Evolutionary conservation across 2,888 invertebrate species (phyloP).

Genomic region (Oconnorella tubifera): DNA sequence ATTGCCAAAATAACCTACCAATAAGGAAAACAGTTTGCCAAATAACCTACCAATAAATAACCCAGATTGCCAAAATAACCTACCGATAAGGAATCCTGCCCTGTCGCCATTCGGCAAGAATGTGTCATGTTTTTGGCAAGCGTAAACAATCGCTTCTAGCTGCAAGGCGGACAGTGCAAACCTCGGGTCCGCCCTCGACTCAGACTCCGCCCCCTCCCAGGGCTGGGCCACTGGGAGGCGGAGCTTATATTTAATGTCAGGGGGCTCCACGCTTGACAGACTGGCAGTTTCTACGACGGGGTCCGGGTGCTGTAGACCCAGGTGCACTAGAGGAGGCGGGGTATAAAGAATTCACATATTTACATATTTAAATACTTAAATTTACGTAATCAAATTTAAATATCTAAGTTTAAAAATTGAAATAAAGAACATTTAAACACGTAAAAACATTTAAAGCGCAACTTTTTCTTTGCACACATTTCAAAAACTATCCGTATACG

Average conservation of each 20-base stretch:
- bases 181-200: not conserved
- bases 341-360: not conserved
- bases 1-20: constrained; percentile 61
- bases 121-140: constrained; percentile 91
- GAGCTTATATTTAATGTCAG: constrained; percentile 78
- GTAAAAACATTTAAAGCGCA: no score
- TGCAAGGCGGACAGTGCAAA: constrained; percentile 81
- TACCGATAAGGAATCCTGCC: constrained; percentile 91
- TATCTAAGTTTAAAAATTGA: not conserved
- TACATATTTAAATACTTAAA: not conserved
- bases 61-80: no score
- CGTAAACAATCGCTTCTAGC: constrained; percentile 93
- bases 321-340: constrained; percentile 17
- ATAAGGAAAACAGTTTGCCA: no score
- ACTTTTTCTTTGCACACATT: no score
- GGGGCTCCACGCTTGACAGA: constrained; percentile 88
- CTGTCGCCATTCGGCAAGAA: constrained; percentile 81
- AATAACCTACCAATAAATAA: no score
- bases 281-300: constrained; percentile 98
- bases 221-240: constrained; percentile 62
- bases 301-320: constrained; percentile 74
- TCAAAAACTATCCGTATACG: no score
- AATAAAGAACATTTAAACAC: no score
- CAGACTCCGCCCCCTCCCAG: not conserved
- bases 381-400: not conserved